Percentiles rank a stretch among this genome's conserved stretches.
Evolutionary conservation across 2,113 vertebrate species (phyloP).

Genomic region (crab-eating macaque (Macaca fascicularis)): T2T-MFA8v1.1 NC_088386.1:96911501-96912000

Average conservation of each 20-base stretch:
- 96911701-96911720: conserved; percentile 50
- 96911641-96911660: conserved; percentile 39
- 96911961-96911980: background rate
- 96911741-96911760: conserved; percentile 78
- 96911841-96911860: conserved; percentile 5
- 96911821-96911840: conserved; percentile 24
- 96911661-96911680: conserved; percentile 47
- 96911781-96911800: conserved; percentile 55
- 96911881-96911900: background rate
- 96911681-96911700: conserved; percentile 56
- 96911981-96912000: background rate
- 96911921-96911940: background rate
- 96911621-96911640: conserved; percentile 35
- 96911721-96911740: conserved; percentile 36
- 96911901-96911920: background rate
- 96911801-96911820: conserved; percentile 77
- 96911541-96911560: background rate
- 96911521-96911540: background rate
- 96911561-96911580: background rate
- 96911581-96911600: background rate
- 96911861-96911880: background rate
- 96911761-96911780: conserved; percentile 62
- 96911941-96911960: background rate
- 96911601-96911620: conserved; percentile 7
- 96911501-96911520: background rate